These are phyloP conservation scores for Eurystomus glaucurus DNA, from an alignment of 2,797 vertebrate species.

Conservation along the genomic window DNA sequence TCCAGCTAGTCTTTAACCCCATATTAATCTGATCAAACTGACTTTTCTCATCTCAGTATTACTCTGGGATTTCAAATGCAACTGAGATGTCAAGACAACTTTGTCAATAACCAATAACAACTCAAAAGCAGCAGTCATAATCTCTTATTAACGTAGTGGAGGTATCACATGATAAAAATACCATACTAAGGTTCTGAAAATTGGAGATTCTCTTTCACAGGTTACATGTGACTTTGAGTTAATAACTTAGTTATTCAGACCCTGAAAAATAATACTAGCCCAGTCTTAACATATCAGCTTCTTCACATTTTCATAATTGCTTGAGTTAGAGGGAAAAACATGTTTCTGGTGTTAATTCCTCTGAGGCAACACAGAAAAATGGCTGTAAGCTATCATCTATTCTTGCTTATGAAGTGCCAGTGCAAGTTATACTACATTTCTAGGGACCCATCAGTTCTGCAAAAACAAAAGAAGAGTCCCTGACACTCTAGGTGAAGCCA, in stretches of 20 bases:
- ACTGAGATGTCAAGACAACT: neutral
- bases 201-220: neutral
- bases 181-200: neutral
- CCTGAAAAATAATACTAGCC: neutral
- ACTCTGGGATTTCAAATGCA: neutral
- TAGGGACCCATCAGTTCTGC: neutral
- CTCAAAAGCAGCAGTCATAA: neutral
- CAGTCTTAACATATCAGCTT: neutral
- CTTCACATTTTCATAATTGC: neutral
- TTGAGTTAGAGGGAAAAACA: neutral
- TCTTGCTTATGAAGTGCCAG: neutral
- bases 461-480: neutral
- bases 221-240: neutral
- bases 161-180: neutral
- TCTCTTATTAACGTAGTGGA: neutral
- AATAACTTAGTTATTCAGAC: neutral
- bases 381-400: neutral
- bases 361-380: neutral
- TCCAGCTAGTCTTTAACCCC: neutral
- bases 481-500: neutral
- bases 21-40: neutral
- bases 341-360: neutral
- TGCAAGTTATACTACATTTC: neutral
- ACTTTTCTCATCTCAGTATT: neutral
- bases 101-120: neutral